Evolutionary conservation across 2,797 vertebrate genomes (phyloP), one percentile per base, ranked within the genome.

Genomic region (Enteromius thamalakanensis): DNA sequence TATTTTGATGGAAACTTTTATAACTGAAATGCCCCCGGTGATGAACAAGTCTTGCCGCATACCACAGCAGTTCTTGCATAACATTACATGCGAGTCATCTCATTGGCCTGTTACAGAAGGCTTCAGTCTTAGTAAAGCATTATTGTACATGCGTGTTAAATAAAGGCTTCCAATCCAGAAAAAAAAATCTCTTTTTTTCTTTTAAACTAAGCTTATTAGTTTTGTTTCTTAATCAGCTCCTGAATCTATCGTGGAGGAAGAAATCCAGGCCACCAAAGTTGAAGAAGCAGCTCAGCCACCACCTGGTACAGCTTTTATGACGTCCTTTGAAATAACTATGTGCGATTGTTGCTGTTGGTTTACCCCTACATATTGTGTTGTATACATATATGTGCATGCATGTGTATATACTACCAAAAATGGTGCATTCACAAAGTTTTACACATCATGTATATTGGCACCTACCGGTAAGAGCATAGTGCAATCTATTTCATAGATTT

Each of bases 231-330:
- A 53, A 53, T 87, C 58, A 60, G 21, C 67, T 94, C 88, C 84
- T 3, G 88, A 89, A 1, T 34, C 49, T 26, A 82, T 88, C 6
- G 67, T 92, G 72, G 93, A 93, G 45, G 91, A 94, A 45, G 85
- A 87, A 74, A 85, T 93, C 23, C 84, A 92, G 82, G 90, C 45
- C 58, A 84, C 23, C 64, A 82, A 82, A 60, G 89, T 83, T 29
- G 88, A 91, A 37, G 90, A 93, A 51, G 58, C 49, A 0, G 74
- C 86, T 80, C 88, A 86, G 10, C 37, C 87, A 23, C 85, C 90
- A 70, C 72, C 89, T 90, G 93, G 93, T 94, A 75, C 0, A 42
- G 65, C 58, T 75, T 65, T 11, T 40, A 37, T 49, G 7, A 60
- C 17, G 21, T 67, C 19, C 4, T 58, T 53, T 40, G 21, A 79